phyloP scores from a whole-genome alignment of 1,140 invertebrate genomes.

The Diabrotica virgifera region DNA sequence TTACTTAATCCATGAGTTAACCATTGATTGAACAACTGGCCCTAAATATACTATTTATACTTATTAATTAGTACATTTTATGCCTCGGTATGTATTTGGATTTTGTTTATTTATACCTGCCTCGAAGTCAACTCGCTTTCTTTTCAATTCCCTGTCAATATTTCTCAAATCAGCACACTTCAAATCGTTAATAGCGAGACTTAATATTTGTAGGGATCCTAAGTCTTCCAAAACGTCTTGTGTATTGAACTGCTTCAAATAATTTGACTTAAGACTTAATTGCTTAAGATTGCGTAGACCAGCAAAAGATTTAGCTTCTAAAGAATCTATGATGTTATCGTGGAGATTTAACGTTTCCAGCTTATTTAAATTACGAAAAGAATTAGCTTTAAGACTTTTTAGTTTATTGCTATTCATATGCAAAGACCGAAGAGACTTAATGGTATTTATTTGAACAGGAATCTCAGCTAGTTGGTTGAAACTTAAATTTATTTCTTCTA shows the following conservation, averaged over 20 bases:
- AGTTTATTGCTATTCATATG: constrained; percentile 27
- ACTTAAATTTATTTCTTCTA: constrained; percentile 20
- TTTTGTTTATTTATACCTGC: constrained; percentile 1
- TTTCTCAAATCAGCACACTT: constrained; percentile 14
- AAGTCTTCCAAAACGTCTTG: constrained; percentile 14
- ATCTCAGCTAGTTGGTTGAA: constrained; percentile 23
- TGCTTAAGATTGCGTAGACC: constrained; percentile 19
- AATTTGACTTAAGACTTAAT: constrained; percentile 26
- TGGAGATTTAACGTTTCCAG: constrained; percentile 17
- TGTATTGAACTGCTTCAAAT: constrained; percentile 22
- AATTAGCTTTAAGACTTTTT: constrained; percentile 7
- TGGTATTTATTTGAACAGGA: constrained; percentile 8
- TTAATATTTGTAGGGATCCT: too few relatives aligned
- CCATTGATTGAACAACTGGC: too few relatives aligned
- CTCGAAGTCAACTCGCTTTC: constrained; percentile 9
- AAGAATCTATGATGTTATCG: constrained; percentile 19
- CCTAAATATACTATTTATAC: too few relatives aligned
- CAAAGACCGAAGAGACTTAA: constrained; percentile 22
- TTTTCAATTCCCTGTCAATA: constrained; percentile 17
- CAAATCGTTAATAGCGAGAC: too few relatives aligned
- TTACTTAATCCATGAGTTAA: too few relatives aligned
- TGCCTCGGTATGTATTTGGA: too few relatives aligned
- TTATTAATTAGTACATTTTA: too few relatives aligned
- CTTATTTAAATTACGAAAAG: constrained; percentile 18
- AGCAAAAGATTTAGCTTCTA: constrained; percentile 15